Evolutionary conservation across 2,888 invertebrate species (phyloP).

Genomic region (Hypena proboscidalis): DNA sequence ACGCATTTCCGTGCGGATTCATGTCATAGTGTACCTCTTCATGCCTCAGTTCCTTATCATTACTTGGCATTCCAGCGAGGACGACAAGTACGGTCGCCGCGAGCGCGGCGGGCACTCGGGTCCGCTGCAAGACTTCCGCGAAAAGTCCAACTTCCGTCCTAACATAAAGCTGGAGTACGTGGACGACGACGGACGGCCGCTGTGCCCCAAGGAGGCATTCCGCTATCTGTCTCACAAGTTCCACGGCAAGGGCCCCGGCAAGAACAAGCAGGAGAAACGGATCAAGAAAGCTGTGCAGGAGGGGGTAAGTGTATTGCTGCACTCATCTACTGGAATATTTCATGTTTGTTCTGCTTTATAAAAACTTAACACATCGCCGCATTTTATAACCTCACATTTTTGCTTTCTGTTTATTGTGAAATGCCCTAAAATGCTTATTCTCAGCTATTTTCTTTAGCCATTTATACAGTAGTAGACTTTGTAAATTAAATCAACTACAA

Average conservation of each 20-base stretch:
- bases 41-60: no score
- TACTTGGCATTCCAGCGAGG: slow-evolving; percentile 31
- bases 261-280: slow-evolving; percentile 98
- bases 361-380: no score
- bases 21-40: not conserved
- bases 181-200: slow-evolving; percentile 96
- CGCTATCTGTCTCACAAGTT: slow-evolving; percentile 98
- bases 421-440: no score
- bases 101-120: slow-evolving; percentile 90
- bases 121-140: slow-evolving; percentile 95
- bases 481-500: no score
- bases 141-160: slow-evolving; percentile 95
- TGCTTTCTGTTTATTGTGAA: no score
- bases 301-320: slow-evolving; percentile 85
- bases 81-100: slow-evolving; percentile 61
- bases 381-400: no score
- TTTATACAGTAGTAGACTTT: no score
- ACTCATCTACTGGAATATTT: no score
- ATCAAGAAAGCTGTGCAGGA: slow-evolving; percentile 97
- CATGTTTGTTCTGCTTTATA: no score
- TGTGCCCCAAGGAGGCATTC: slow-evolving; percentile 98
- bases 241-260: slow-evolving; percentile 99
- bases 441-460: no score
- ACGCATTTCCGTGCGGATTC: no score
- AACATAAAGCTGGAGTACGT: slow-evolving; percentile 98